Percentiles rank a stretch among this genome's conserved stretches.
Conservation (phyloP, 2,888 invertebrate species). For the Acanthococcus lagerstroemiae region DNA sequence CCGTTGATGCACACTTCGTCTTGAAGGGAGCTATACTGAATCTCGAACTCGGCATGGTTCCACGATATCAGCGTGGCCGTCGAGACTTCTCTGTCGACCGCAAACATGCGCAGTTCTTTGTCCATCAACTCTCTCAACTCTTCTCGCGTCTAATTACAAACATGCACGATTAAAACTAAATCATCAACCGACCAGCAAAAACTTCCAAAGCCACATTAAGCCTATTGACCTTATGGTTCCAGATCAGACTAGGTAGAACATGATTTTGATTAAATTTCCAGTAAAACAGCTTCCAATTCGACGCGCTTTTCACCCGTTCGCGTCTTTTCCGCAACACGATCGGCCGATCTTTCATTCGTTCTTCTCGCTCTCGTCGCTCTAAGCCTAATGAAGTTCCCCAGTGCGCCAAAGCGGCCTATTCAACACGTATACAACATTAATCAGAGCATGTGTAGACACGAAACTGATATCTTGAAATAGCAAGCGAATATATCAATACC, state of each 20-base stretch:
- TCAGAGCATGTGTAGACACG: too few species aligned
- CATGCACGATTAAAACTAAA: conserved; percentile 1
- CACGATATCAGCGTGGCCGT: conserved; percentile 74
- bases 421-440: conserved; percentile 5
- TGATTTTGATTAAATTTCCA: conserved; percentile 91
- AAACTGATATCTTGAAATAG: neutral
- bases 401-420: conserved; percentile 54
- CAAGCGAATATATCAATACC: conserved; percentile 41
- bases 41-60: conserved; percentile 97
- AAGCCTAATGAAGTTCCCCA: conserved; percentile 58
- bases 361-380: conserved; percentile 48
- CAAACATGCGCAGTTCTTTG: conserved; percentile 83
- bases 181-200: conserved; percentile 13
- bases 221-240: conserved; percentile 82
- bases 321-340: conserved; percentile 83
- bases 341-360: conserved; percentile 59
- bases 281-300: conserved; percentile 90
- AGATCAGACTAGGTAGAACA: conserved; percentile 89
- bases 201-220: neutral
- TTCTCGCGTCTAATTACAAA: conserved; percentile 68
- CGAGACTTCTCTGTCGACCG: conserved; percentile 78
- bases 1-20: conserved; percentile 98
- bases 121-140: conserved; percentile 86
- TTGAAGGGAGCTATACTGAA: conserved; percentile 83
- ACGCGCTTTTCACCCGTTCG: conserved; percentile 70